A percentile compares a stretch with the other conserved stretches of the same genome.
Evolutionary conservation across 2,113 vertebrate genomes (phyloP).

Genomic region (Hypomesus transpacificus): DNA sequence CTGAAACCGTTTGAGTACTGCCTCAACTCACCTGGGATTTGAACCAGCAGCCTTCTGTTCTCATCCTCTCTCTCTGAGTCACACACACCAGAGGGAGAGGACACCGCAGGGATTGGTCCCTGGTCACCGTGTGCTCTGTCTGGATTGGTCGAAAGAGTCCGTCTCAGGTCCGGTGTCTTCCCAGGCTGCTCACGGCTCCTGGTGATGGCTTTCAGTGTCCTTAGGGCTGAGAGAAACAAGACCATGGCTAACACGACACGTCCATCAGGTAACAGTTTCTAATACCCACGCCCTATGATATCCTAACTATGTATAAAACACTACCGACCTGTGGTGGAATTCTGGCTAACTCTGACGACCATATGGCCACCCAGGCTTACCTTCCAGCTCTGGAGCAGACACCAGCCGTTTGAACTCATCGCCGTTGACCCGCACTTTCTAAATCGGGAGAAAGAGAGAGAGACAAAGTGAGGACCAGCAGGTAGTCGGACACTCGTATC

Average conservation of each 20-base stretch:
- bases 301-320: background rate
- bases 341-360: too few relatives aligned
- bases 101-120: background rate
- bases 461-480: background rate
- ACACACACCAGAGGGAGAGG: conserved; percentile 1
- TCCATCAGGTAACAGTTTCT: too few relatives aligned
- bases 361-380: conserved; percentile 26
- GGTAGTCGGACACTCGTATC: background rate
- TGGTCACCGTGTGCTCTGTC: conserved; percentile 17
- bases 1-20: background rate
- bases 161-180: background rate
- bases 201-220: conserved; percentile 27
- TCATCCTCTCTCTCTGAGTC: background rate
- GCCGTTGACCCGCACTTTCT: conserved; percentile 23
- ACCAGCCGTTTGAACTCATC: conserved; percentile 30
- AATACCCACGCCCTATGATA: background rate
- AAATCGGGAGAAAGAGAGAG: background rate
- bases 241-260: background rate
- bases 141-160: background rate
- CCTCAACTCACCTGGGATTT: background rate
- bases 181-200: background rate
- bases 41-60: background rate
- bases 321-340: background rate
- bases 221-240: conserved; percentile 29
- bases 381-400: conserved; percentile 21